Conservation (phyloP, 2,888 invertebrate species). For the Pteria penguin region DNA sequence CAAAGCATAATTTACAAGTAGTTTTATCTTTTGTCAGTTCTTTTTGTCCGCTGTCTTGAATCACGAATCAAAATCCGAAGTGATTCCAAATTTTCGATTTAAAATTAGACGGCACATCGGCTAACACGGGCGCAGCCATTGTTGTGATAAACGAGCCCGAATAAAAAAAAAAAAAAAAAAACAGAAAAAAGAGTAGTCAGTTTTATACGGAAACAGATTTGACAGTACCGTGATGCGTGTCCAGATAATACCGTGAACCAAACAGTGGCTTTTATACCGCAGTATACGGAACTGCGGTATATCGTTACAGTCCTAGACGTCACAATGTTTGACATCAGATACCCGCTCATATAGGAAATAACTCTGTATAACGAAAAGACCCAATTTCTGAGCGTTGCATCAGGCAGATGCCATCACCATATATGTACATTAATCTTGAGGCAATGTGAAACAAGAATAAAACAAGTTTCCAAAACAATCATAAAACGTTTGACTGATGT, state of each 20-base stretch:
- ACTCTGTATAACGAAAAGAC: no score
- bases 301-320: neutral
- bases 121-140: neutral
- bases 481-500: no score
- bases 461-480: no score
- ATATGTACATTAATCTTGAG: no score
- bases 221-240: neutral
- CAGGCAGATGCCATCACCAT: no score
- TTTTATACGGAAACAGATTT: neutral
- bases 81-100: constrained; percentile 13
- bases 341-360: no score
- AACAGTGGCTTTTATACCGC: neutral
- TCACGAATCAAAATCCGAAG: neutral
- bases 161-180: neutral
- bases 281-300: neutral
- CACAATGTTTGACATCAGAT: no score
- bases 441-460: no score
- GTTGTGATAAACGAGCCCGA: neutral
- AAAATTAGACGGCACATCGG: neutral
- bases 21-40: neutral
- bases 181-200: neutral
- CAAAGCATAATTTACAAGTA: constrained; percentile 7
- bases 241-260: neutral
- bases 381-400: no score
- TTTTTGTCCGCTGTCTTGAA: neutral